Evolutionary conservation across 2,888 invertebrate species (phyloP), one percentile per base, ranked within the genome.

Genomic region (Notocelia uddmanniana): DNA sequence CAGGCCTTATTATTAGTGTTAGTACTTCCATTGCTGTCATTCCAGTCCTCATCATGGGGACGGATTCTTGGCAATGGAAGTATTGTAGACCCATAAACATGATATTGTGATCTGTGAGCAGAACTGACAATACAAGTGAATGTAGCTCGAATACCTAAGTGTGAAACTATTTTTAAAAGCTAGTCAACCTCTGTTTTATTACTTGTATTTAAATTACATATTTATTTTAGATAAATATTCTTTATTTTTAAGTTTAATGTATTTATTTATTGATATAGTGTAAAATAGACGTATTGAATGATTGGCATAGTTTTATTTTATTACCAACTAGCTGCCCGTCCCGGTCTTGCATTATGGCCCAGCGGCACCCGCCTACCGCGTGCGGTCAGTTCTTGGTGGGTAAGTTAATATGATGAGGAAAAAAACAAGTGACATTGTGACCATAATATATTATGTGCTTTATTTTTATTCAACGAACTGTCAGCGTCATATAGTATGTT

Each of bases 261-360:
- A 81, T 84, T 87, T 83, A 86, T 84, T 85, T 26, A 86, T 85
- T 77, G 85, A 85, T 85, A 78, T 80, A 85, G 83, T 87, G 85
- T 86, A 87, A 85, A 83, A 87, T 87, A 88, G 81, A 88, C 80
- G 80, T 84, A 83, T 83, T 85, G 77, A 67, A 68, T 37, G 80
- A 80, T 81, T 78, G 79, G 76, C 55, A 71, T 69, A 57, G 19
- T 54, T 54, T 69, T 74, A 74, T 76, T 79, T 75, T 74, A 75
- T 75, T 75, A 73, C 10, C 31, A 52, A n/a, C n/a, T n/a, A n/a
- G n/a, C n/a, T n/a, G n/a, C n/a, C n/a, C n/a, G n/a, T n/a, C n/a
- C n/a, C n/a, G n/a, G n/a, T n/a, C n/a, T n/a, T n/a, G n/a, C n/a
- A n/a, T n/a, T n/a, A n/a, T n/a, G n/a, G n/a, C n/a, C n/a, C n/a